phyloP scores from a whole-genome alignment of 1,140 invertebrate genomes.

The Micrasema minimum region DNA sequence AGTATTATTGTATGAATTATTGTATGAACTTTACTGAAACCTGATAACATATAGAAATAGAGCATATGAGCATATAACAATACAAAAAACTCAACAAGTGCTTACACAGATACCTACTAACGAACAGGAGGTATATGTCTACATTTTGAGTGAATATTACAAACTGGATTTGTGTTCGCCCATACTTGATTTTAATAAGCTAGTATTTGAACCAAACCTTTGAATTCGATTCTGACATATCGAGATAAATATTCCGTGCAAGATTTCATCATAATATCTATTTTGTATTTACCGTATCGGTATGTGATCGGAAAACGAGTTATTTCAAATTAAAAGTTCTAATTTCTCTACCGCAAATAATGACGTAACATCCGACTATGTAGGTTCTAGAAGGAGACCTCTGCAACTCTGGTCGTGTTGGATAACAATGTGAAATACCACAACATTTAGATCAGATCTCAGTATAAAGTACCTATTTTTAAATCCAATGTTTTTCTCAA shows the following conservation, averaged over 20 bases:
- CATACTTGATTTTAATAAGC: neutral
- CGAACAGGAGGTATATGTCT: too few species aligned
- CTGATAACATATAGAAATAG: too few species aligned
- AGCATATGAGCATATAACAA: too few species aligned
- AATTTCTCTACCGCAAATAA: constrained; percentile 27
- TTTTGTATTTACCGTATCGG: constrained; percentile 34
- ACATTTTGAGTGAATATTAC: neutral
- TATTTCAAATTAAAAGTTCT: constrained; percentile 39
- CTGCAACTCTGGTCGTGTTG: constrained; percentile 12
- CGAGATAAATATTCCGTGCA: constrained; percentile 7
- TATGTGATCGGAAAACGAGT: constrained; percentile 38
- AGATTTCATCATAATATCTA: constrained; percentile 20
- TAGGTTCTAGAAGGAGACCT: neutral
- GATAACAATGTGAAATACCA: too few species aligned
- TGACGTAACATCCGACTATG: constrained; percentile 9
- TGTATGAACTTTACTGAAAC: too few species aligned
- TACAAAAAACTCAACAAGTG: too few species aligned
- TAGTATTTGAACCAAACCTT: constrained; percentile 14
- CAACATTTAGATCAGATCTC: too few species aligned
- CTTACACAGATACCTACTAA: too few species aligned
- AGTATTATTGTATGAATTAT: too few species aligned
- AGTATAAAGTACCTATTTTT: too few species aligned
- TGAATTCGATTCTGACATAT: constrained; percentile 10
- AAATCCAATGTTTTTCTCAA: too few species aligned
- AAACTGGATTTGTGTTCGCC: neutral